Conservation (phyloP, 2,888 invertebrate genomes). For the Folsomia candida region DNA sequence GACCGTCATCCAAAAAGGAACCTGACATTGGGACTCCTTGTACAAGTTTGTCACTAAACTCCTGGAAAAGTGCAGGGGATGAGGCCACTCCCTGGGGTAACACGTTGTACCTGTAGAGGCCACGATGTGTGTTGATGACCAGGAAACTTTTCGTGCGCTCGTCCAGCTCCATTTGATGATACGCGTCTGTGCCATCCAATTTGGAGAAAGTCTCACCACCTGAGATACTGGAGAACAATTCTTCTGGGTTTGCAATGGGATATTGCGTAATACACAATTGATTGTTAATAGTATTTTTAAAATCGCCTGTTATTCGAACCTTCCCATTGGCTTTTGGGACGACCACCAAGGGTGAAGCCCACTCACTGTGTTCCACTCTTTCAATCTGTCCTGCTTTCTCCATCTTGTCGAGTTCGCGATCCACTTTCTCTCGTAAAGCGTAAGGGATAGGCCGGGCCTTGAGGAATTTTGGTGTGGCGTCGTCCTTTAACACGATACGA, state of each 20-base stretch:
- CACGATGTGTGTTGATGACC: slow-evolving; percentile 52
- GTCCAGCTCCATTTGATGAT: slow-evolving; percentile 53
- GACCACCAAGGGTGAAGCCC: slow-evolving; percentile 54
- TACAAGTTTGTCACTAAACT: slow-evolving; percentile 52
- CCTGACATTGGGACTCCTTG: slow-evolving; percentile 50
- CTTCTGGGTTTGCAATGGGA: slow-evolving; percentile 47
- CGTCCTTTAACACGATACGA: slow-evolving; percentile 41
- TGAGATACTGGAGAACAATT: slow-evolving; percentile 38
- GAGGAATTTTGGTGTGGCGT: slow-evolving; percentile 48
- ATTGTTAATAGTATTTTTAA: slow-evolving; percentile 48
- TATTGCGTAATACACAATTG: slow-evolving; percentile 50
- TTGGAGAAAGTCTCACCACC: slow-evolving; percentile 52
- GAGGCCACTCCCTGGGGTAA: slow-evolving; percentile 54
- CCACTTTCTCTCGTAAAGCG: slow-evolving; percentile 50
- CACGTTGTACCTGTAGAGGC: slow-evolving; percentile 52
- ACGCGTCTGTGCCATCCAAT: slow-evolving; percentile 53
- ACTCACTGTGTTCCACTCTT: slow-evolving; percentile 45
- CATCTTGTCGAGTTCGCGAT: slow-evolving; percentile 47
- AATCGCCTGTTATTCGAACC: slow-evolving; percentile 53
- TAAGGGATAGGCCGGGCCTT: slow-evolving; percentile 51
- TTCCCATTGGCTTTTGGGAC: slow-evolving; percentile 52
- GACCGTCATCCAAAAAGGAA: slow-evolving; percentile 51
- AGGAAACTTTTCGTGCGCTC: slow-evolving; percentile 47
- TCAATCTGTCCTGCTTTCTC: slow-evolving; percentile 43
- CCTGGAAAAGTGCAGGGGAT: slow-evolving; percentile 53